Base-by-base conservation (phyloP, 2,113 vertebrate genomes). In the Hippotragus niger region DNA sequence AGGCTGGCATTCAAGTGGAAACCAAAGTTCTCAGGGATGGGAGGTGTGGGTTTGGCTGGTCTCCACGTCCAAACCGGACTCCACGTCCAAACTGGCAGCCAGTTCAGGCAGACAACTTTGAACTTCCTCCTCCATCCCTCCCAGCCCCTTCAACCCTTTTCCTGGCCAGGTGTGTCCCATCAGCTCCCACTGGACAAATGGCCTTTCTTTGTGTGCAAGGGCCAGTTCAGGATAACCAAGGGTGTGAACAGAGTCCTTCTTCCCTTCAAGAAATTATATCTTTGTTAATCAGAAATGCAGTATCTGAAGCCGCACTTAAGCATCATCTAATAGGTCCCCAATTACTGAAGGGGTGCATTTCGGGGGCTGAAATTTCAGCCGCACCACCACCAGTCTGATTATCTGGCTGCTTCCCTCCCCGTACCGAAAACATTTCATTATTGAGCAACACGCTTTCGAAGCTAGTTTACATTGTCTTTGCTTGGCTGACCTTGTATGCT, bases 391-490 rank as follows among this genome's bases (percentile, higher is more conserved):
- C n/a, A 80, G 91, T 86, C 64, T 45, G 36, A 53, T 53, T 27
- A 43, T 31, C 4, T 29, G 2, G 80, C 92, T n/a, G 71, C 87
- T 82, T 58, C 86, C 36, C 36, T 74, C 67, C 67, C 67, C 36
- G 0, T 23, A 25, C 36, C 14, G 74, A 98, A 78, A 86, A 50
- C 36, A 87, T 89, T 50, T 98, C 97, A 82, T 93, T 84, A 89
- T 15, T 27, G 83, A 96, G 92, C 71, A 31, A 88, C 85, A 13
- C 21, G 3, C 91, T 86, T 57, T 10, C 8, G 45, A 62, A 57
- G 88, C 93, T 25, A 3, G 96, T 31, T 97, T 80, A 33, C 93
- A 86, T 58, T 43, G 97, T 97, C 93, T 97, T 33, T 93, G 97
- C 97, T 86, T 89, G 94, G 96, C 96, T 95, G 96, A 87, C 94